Percentiles rank a stretch among this genome's conserved stretches.
These are phyloP conservation scores for Drosophila subquinaria DNA, from an alignment of 2,888 invertebrate genomes.

Conservation along the genomic window DNA sequence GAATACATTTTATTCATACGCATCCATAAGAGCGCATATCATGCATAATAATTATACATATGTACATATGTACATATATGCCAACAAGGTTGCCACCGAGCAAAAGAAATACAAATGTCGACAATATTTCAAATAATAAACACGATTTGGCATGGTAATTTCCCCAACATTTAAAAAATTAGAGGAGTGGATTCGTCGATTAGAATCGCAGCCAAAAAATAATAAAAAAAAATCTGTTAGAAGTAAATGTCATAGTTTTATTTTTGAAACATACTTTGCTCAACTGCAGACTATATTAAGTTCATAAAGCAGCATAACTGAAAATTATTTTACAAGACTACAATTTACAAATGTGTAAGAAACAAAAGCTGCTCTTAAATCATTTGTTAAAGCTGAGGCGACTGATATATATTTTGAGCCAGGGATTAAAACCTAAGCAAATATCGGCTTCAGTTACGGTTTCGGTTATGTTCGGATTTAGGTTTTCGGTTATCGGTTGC, in stretches of 20 bases:
- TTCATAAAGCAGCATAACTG: background rate
- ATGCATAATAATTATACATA: conserved; percentile 20
- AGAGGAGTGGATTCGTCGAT: background rate
- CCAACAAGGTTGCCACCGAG: background rate
- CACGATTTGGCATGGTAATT: background rate
- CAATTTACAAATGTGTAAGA: too few relatives aligned
- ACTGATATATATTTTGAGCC: too few relatives aligned
- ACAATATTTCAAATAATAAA: background rate
- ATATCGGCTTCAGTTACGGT: too few relatives aligned
- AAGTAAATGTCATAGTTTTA: background rate
- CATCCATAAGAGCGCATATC: conserved; percentile 12
- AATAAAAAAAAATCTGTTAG: background rate
- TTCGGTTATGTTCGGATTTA: too few relatives aligned
- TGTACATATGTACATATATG: background rate
- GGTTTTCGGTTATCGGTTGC: too few relatives aligned
- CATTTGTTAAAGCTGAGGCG: too few relatives aligned
- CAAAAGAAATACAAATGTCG: background rate
- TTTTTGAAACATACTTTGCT: background rate
- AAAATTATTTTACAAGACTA: background rate
- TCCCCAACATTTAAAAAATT: background rate
- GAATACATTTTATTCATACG: conserved; percentile 20
- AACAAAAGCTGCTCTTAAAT: too few relatives aligned
- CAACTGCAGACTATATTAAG: background rate
- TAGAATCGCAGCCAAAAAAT: background rate
- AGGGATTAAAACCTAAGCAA: too few relatives aligned